A percentile compares a stretch with the other conserved stretches of the same genome.
Conservation (phyloP, 2,888 invertebrate genomes). For the Ochropacha duplaris region DNA sequence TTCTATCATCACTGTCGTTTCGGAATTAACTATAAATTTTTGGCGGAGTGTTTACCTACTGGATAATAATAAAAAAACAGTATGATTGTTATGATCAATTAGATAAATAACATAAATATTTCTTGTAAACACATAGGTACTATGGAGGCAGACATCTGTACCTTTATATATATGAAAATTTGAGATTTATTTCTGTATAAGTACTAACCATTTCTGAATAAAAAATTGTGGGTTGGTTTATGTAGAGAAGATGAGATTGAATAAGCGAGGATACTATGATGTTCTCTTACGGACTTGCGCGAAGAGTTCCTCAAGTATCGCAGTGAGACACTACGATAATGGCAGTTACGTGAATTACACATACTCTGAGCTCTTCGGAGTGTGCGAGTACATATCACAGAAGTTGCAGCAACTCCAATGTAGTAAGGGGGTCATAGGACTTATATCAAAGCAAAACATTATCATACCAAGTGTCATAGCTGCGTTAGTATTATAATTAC, state of each 20-base stretch:
- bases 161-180: too few relatives aligned
- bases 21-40: too few relatives aligned
- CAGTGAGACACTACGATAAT: conserved; percentile 58
- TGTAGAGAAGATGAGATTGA: conserved; percentile 28
- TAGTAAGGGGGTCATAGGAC: conserved; percentile 68
- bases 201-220: background rate
- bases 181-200: background rate
- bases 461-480: conserved; percentile 80
- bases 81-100: background rate
- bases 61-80: background rate
- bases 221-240: background rate
- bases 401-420: conserved; percentile 62
- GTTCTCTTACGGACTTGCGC: conserved; percentile 69
- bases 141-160: background rate
- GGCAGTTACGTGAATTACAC: conserved; percentile 59
- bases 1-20: too few relatives aligned
- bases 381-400: conserved; percentile 72
- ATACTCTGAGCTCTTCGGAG: conserved; percentile 73
- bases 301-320: conserved; percentile 57
- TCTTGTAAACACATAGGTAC: background rate
- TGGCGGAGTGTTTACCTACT: too few relatives aligned
- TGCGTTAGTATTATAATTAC: conserved; percentile 66
- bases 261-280: conserved; percentile 73
- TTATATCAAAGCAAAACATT: conserved; percentile 76
- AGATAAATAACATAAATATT: background rate